Conservation (phyloP, 2,888 invertebrate genomes). For the Thelaira solivaga region DNA sequence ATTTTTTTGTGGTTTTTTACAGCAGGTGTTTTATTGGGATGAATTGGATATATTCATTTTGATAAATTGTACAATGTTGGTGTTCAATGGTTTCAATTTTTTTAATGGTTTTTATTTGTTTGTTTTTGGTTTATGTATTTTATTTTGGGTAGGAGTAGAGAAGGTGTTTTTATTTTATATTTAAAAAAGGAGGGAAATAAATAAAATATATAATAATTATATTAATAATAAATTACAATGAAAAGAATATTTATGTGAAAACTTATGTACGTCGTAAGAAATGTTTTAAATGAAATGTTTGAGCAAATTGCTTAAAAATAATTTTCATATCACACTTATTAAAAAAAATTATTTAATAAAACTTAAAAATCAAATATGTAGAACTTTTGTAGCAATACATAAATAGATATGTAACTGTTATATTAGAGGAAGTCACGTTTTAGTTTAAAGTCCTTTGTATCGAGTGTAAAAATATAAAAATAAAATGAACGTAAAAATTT, state of each 20-base stretch:
- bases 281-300: constrained; percentile 30
- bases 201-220: constrained; percentile 25
- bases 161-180: constrained; percentile 25
- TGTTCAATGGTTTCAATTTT: constrained; percentile 42
- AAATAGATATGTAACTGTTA: no score
- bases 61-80: constrained; percentile 45
- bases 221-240: constrained; percentile 18
- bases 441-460: no score
- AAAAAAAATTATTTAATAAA: no score
- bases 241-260: constrained; percentile 16
- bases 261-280: not conserved
- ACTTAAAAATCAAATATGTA: no score
- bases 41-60: constrained; percentile 33
- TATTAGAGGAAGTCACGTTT: no score
- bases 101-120: constrained; percentile 38
- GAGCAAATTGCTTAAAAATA: no score
- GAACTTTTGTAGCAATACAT: no score
- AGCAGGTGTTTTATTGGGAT: constrained; percentile 38
- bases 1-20: constrained; percentile 67
- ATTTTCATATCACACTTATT: no score
- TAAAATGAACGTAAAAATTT: no score
- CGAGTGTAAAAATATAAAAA: no score
- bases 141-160: constrained; percentile 22
- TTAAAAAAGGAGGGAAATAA: constrained; percentile 42
- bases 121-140: constrained; percentile 16